Base-by-base conservation (phyloP, 2,797 vertebrate genomes). In the Rhinoraja longicauda region DNA sequence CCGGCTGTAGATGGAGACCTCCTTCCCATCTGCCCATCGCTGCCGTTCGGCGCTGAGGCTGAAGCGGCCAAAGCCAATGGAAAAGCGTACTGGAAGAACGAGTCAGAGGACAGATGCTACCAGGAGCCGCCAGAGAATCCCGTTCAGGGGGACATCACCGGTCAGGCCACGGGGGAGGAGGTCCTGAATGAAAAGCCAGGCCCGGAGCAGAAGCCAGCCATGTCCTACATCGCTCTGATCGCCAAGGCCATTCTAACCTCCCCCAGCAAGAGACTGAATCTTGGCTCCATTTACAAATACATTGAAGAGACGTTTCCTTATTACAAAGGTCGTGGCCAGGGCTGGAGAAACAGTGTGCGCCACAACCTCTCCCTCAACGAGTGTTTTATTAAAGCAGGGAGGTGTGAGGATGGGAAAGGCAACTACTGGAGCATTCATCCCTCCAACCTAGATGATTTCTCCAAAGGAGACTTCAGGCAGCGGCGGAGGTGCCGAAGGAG, bases 361-460 rank as follows among this genome's bases (percentile, higher is more conserved):
- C 93, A 93, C 93, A 93, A 93, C 24, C 93, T 93, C 32, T 93
- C 93, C 4, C 93, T 93, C 45, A 93, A 93, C 32, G 93, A 93
- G 21, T 93, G 93, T 59, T 93, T 93, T 32, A 70, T 93, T 67
- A 93, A 93, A 62, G 93, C 81, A 3, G 93, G 93, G 59, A 93
- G 93, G n/a, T 93, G 93, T 19, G 93, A 93, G 59, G 93, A 93
- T 21, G 93, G 93, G 3, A 93, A 93, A 57, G 93, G 93, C 7
- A 93, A 93, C 21, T 93, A 93, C 93, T 93, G 93, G 93, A 84
- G 93, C 59, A 93, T 93, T 8, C 93, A 93, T 59, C 77, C 77
- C 32, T 84, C 75, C 77, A 67, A 93, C 93, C 77, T 93, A 0
- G 93, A 93, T 3, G 93, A 79, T 67, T 93, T 93, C 77, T 79